Base-by-base conservation (phyloP, 2,113 vertebrate species). In the Nerophis lumbriciformis region DNA sequence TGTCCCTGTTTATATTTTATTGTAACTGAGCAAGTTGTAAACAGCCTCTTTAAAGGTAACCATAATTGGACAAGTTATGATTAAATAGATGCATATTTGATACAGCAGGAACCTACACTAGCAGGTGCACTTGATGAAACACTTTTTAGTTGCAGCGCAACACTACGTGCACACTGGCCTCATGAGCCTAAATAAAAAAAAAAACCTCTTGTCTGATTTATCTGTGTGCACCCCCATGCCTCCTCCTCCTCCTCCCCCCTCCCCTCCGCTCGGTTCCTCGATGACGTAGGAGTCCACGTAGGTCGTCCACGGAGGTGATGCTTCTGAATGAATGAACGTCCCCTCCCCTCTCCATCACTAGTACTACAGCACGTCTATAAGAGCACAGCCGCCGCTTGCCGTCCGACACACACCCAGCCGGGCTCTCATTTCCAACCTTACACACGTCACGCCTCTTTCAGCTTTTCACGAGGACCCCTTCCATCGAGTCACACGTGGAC, bases 301-400 rank as follows among this genome's bases (percentile, higher is more conserved):
- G 90, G 88, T 92, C 71, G 65, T 75, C 72, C 63, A 74, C 90
- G 91, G 88, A 91, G 92, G 91, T 92, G 93, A 92, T 90, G 91
- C 89, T 92, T 92, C 89, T 93, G 91, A 92, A 94, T 94, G 93
- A 94, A 95, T 94, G 93, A 94, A 92, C 87, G 83, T 91, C 88
- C 87, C 90, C 87, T 86, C 87, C 88, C 89, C 72, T 76, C 81
- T 73, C 79, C 84, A 84, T 88, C 87, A 84, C 90, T 92, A 93
- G 91, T 93, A 93, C 93, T 92, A 91, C 89, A 76, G 90, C 87
- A 88, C 88, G 88, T 88, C 88, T 93, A 93, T 93, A 94, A 93
- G 89, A 93, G 91, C 85, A 81, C 78, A 85, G 82, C 86, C 63
- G 81, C 73, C 82, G 88, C 87, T 86, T 12, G 81, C 81, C 77